phyloP scores from a whole-genome alignment of 1,140 invertebrate species.

The Heliconius melpomene region DNA sequence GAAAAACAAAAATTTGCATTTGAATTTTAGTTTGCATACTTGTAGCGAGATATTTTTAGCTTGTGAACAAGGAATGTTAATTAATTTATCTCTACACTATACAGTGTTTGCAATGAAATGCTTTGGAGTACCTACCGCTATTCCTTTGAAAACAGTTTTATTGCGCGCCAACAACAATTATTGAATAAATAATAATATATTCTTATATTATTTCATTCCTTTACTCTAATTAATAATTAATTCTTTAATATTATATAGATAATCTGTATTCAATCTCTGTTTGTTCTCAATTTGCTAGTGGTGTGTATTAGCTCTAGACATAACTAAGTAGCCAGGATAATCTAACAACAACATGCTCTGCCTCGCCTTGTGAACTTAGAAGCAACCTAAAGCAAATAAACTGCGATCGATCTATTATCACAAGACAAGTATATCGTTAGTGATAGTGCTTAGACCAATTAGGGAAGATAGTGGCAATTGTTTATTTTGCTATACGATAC shows the following conservation, averaged over 20 bases:
- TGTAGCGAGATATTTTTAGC: not conserved
- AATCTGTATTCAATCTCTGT: not conserved
- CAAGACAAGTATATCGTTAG: constrained; percentile 7
- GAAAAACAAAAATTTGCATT: not conserved
- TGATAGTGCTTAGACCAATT: constrained; percentile 3
- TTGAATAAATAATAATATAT: not conserved
- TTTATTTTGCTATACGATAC: not conserved
- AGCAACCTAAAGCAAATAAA: constrained; percentile 3
- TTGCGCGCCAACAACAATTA: not conserved
- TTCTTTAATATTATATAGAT: not conserved
- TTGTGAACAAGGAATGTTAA: not conserved
- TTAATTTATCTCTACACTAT: constrained; percentile 7
- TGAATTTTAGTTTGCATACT: constrained; percentile 7
- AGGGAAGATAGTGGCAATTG: not conserved
- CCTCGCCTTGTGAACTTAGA: constrained; percentile 6
- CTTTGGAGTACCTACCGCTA: not conserved
- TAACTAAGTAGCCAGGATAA: constrained; percentile 11
- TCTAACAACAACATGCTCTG: not conserved
- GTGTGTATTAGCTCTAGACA: not conserved
- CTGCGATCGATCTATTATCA: constrained; percentile 10
- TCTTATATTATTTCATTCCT: not conserved
- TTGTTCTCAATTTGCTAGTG: not conserved
- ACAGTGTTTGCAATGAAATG: not conserved
- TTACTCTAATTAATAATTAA: not conserved
- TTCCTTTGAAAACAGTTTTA: not conserved